Conservation (phyloP, 2,797 vertebrate species). For the Pachyuromys duprasi region DNA sequence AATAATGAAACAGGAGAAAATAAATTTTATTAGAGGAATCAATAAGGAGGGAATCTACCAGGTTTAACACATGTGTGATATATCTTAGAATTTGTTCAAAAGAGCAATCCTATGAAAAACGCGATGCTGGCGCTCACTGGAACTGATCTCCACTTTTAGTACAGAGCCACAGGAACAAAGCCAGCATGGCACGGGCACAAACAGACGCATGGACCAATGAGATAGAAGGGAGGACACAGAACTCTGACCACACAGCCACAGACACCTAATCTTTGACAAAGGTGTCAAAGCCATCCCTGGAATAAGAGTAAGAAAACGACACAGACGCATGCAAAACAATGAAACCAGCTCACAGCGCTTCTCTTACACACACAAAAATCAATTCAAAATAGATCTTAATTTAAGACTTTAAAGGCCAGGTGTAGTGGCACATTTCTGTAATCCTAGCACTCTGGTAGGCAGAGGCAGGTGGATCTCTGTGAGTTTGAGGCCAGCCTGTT, state of each 20-base stretch:
- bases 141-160: neutral
- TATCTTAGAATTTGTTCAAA: neutral
- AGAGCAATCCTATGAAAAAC: neutral
- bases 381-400: neutral
- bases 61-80: neutral
- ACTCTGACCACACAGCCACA: neutral
- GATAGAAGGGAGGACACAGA: neutral
- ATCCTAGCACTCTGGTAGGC: too few relatives aligned
- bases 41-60: neutral
- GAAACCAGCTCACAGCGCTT: neutral
- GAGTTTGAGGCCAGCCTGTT: too few relatives aligned
- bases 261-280: neutral
- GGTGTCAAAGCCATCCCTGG: neutral
- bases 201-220: neutral
- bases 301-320: too few relatives aligned
- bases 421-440: too few relatives aligned
- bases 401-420: neutral
- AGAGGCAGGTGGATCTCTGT: too few relatives aligned
- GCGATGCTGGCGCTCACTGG: neutral
- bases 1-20: neutral
- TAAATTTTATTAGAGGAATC: neutral
- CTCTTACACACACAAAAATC: neutral
- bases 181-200: neutral
- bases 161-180: neutral
- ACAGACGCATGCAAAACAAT: neutral